These are phyloP conservation scores for Dendronephthya gigantea DNA, from an alignment of 64 coral and sea anemone species.

Conservation along the genomic window DNA sequence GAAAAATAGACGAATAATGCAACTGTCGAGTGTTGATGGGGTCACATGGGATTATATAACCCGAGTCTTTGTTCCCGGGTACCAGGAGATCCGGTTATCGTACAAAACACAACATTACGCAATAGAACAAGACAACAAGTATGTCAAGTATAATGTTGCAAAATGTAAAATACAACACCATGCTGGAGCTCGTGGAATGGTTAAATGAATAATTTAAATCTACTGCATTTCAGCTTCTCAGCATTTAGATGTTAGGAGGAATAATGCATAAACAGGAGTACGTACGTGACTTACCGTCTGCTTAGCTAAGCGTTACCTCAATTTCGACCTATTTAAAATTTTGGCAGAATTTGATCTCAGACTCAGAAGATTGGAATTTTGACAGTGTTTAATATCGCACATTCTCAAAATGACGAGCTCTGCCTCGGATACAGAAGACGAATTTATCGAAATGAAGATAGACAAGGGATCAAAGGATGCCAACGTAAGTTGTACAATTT, in stretches of 20 bases:
- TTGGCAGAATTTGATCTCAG: neutral
- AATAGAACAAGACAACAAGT: too few relatives aligned
- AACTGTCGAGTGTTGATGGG: too few relatives aligned
- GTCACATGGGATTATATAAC: too few relatives aligned
- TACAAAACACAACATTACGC: too few relatives aligned
- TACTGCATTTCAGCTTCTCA: neutral
- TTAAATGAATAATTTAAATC: neutral
- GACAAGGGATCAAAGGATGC: neutral
- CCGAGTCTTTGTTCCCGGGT: too few relatives aligned
- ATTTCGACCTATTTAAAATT: neutral
- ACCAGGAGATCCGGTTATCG: too few relatives aligned
- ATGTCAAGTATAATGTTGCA: too few relatives aligned
- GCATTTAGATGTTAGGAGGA: neutral
- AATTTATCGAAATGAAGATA: conserved; percentile 14
- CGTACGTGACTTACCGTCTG: neutral
- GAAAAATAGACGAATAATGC: too few relatives aligned
- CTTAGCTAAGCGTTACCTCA: neutral
- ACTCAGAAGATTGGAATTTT: neutral
- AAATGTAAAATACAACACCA: too few relatives aligned
- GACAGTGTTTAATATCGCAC: neutral
- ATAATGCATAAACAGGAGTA: neutral
- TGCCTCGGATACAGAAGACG: neutral
- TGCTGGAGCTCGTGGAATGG: too few relatives aligned
- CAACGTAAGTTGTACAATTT: conserved; percentile 10
- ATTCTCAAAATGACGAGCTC: neutral